These are phyloP conservation scores for Austrolebias charrua DNA, from an alignment of 2,797 vertebrate genomes.

Conservation along the genomic window DNA sequence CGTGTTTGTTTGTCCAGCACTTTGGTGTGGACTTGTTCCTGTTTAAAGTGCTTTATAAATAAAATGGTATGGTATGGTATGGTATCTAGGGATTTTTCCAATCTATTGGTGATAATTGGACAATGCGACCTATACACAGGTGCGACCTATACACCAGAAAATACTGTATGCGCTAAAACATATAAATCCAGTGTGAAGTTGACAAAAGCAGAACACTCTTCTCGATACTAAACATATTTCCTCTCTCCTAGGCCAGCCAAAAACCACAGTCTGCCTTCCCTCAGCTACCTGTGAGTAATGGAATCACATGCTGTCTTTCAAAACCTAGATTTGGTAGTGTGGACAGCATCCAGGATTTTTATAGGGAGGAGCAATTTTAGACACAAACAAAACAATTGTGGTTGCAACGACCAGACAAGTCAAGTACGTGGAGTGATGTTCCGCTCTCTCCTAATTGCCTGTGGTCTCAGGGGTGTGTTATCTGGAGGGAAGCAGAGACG, in stretches of 20 bases:
- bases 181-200: constrained; percentile 42
- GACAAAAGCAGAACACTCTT: constrained; percentile 25
- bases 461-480: constrained; percentile 66
- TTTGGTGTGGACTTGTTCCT: no score
- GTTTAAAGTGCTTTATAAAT: no score
- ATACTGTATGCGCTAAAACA: constrained; percentile 4
- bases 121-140: no score
- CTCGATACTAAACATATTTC: constrained; percentile 29
- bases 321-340: constrained; percentile 24
- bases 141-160: no score
- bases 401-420: constrained; percentile 40
- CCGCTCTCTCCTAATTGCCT: constrained; percentile 75
- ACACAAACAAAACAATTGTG: constrained; percentile 45
- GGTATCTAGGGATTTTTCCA: no score
- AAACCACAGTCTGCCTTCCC: constrained; percentile 22
- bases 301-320: constrained; percentile 27
- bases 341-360: constrained; percentile 26
- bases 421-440: constrained; percentile 48
- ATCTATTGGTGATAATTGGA: no score
- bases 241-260: constrained; percentile 36
- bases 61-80: no score
- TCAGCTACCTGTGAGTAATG: constrained; percentile 34
- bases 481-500: constrained; percentile 61
- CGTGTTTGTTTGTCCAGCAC: no score
- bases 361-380: constrained; percentile 33